Evolutionary conservation across 2,113 vertebrate genomes (phyloP).

Genomic region (Strigops habroptila): DNA sequence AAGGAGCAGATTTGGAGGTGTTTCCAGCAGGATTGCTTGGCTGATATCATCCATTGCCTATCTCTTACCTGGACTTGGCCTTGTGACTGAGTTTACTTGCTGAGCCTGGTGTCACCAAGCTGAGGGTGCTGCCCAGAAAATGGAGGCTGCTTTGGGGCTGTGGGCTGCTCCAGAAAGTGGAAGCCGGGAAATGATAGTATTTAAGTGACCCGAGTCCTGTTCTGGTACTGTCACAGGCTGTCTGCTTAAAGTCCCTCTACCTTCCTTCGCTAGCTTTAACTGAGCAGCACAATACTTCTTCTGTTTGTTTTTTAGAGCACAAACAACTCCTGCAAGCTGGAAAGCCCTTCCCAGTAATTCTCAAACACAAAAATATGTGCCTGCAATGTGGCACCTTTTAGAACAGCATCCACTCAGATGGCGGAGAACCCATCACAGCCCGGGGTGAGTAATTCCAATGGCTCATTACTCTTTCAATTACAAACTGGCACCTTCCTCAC

Average conservation of each 20-base stretch:
- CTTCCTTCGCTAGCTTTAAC: neutral
- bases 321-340: neutral
- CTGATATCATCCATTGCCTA: neutral
- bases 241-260: neutral
- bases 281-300: neutral
- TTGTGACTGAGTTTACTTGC: neutral
- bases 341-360: neutral
- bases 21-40: neutral
- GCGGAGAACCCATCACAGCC: conserved; percentile 32
- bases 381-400: neutral
- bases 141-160: neutral
- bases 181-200: neutral
- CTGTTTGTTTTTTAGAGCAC: conserved; percentile 17
- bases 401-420: conserved; percentile 17
- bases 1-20: neutral
- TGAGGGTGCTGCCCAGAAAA: neutral
- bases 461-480: conserved; percentile 59
- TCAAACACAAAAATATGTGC: neutral
- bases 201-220: neutral
- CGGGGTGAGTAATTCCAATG: conserved; percentile 31
- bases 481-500: conserved; percentile 32
- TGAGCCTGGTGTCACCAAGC: neutral
- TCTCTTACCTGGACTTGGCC: neutral
- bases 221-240: neutral
- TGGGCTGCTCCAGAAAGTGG: neutral